A percentile compares a stretch with the other conserved stretches of the same genome.
Conservation (phyloP, 1,140 invertebrate species). For the Drosophila arawakana region DNA sequence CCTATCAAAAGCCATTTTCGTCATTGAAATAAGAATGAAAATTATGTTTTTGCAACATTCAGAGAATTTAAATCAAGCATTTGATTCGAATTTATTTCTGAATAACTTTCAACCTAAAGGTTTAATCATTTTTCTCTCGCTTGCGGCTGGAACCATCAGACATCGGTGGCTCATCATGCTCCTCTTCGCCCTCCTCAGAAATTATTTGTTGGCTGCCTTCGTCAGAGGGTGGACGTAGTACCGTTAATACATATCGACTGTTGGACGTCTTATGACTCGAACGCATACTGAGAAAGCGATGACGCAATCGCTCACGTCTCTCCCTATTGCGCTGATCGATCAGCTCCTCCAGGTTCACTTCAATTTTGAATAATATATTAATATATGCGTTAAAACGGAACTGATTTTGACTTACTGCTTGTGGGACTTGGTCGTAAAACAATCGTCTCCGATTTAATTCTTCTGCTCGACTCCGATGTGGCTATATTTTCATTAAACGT, state of each 20-base stretch:
- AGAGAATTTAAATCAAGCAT: slow-evolving; percentile 19
- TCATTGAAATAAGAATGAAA: slow-evolving; percentile 51
- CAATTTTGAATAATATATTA: too few relatives aligned
- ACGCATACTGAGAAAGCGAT: slow-evolving; percentile 57
- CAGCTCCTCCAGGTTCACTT: slow-evolving; percentile 64
- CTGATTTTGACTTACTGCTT: slow-evolving; percentile 25
- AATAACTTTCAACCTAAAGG: background rate
- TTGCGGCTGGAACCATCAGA: slow-evolving; percentile 16
- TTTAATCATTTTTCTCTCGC: slow-evolving; percentile 29
- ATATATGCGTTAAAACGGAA: background rate
- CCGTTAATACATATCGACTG: slow-evolving; percentile 52
- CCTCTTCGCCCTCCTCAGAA: slow-evolving; percentile 1
- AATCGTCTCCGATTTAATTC: background rate
- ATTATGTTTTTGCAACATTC: slow-evolving; percentile 10
- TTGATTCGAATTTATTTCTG: background rate
- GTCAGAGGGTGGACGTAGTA: slow-evolving; percentile 53
- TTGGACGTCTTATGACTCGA: slow-evolving; percentile 28
- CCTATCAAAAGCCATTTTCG: slow-evolving; percentile 62
- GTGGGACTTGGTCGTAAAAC: background rate
- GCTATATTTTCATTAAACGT: background rate
- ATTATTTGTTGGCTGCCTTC: background rate
- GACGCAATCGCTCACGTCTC: slow-evolving; percentile 56
- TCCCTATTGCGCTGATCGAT: slow-evolving; percentile 62
- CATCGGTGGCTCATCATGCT: slow-evolving; percentile 1
- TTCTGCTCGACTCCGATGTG: background rate